Conservation (phyloP, 2,113 vertebrate species). For the Bujurquina vittata region DNA sequence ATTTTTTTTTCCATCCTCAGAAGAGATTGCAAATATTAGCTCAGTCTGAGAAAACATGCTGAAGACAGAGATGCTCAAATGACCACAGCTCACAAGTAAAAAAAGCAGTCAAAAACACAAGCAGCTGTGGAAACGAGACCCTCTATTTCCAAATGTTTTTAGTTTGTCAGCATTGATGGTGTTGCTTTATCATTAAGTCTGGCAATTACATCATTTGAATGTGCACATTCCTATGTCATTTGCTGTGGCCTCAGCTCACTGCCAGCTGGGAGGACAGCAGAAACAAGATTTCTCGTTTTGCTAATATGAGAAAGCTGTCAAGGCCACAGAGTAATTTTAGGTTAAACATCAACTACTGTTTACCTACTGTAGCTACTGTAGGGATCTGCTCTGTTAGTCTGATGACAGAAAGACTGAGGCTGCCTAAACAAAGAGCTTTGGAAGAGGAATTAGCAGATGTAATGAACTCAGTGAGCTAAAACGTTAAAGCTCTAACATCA, state of each 20-base stretch:
- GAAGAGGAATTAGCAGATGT: not conserved
- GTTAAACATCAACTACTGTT: slow-evolving; percentile 15
- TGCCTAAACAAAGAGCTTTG: not conserved
- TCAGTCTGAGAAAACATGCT: not conserved
- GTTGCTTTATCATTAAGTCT: slow-evolving; percentile 6
- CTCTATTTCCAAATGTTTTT: slow-evolving; percentile 21
- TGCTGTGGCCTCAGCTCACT: not conserved
- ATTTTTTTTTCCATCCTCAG: not conserved
- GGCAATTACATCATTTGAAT: slow-evolving; percentile 27
- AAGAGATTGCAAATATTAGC: too few relatives aligned
- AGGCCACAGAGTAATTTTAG: slow-evolving; percentile 19
- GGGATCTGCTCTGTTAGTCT: not conserved
- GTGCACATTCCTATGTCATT: slow-evolving; percentile 24
- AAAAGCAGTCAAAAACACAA: not conserved
- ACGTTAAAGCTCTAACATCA: not conserved
- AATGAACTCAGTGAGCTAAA: not conserved
- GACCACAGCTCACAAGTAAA: not conserved
- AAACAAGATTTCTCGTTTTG: slow-evolving; percentile 20
- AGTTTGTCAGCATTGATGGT: slow-evolving; percentile 4
- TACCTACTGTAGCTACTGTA: not conserved
- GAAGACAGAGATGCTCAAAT: not conserved
- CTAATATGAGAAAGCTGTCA: slow-evolving; percentile 3
- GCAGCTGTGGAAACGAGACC: not conserved
- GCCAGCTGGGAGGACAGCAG: not conserved
- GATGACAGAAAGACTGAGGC: not conserved